phyloP scores from a whole-genome alignment of 2,888 invertebrate species.

The Serripes groenlandicus region DNA sequence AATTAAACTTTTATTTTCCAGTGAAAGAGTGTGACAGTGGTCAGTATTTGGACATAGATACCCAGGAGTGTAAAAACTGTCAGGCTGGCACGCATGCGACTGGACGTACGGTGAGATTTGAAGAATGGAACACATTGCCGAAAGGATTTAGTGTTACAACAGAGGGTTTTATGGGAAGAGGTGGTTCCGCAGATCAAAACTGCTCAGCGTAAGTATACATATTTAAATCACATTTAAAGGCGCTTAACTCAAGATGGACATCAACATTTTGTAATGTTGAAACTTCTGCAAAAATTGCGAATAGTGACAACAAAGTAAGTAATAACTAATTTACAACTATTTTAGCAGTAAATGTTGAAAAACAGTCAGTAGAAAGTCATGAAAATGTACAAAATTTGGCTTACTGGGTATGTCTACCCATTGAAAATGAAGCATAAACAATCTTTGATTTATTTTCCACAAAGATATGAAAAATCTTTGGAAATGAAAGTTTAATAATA shows the following conservation, averaged over 20 bases:
- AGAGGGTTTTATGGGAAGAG: constrained; percentile 31
- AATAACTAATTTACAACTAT: too few species aligned
- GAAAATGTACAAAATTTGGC: too few species aligned
- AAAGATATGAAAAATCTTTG: too few species aligned
- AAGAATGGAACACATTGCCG: constrained; percentile 53
- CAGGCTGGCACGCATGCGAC: constrained; percentile 50
- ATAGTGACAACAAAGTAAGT: too few species aligned
- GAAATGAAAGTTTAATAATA: too few species aligned
- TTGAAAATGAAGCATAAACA: too few species aligned
- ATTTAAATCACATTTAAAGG: not conserved
- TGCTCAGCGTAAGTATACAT: constrained; percentile 53
- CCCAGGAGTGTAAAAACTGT: constrained; percentile 42
- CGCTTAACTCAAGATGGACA: not conserved
- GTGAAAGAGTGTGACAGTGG: constrained; percentile 49
- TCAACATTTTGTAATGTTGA: not conserved
- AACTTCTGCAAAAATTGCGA: too few species aligned
- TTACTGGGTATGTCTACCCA: too few species aligned
- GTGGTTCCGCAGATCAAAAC: constrained; percentile 25
- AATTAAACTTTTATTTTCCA: too few species aligned
- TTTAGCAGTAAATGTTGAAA: too few species aligned
- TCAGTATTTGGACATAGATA: constrained; percentile 44
- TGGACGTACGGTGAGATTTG: constrained; percentile 44
- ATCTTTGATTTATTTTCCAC: too few species aligned
- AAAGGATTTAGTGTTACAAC: constrained; percentile 45
- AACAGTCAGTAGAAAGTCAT: too few species aligned